Conservation (phyloP, 2,888 invertebrate species). For the Erebia palarica region DNA sequence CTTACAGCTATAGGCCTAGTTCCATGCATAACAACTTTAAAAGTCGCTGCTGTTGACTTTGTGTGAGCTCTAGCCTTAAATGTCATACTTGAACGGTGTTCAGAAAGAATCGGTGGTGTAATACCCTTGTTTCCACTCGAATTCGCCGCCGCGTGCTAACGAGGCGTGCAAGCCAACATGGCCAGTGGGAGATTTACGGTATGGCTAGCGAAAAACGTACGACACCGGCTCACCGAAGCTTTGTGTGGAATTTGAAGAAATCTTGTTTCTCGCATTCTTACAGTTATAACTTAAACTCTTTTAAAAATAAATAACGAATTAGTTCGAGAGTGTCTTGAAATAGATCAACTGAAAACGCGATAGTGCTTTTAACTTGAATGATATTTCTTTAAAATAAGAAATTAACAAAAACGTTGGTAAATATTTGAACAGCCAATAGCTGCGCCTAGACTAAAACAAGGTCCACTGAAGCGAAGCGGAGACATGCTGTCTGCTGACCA, state of each 20-base stretch:
- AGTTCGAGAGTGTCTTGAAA: background rate
- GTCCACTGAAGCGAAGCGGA: too few relatives aligned
- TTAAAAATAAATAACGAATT: background rate
- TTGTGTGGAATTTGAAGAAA: conserved; percentile 40
- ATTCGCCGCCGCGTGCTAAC: conserved; percentile 60
- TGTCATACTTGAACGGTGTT: conserved; percentile 40
- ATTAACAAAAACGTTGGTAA: background rate
- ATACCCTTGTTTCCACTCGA: conserved; percentile 42
- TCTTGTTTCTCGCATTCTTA: conserved; percentile 43
- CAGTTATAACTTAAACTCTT: background rate
- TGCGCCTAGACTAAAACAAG: too few relatives aligned
- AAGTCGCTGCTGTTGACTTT: background rate
- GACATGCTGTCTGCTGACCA: too few relatives aligned
- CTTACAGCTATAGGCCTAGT: too few relatives aligned
- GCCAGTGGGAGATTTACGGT: conserved; percentile 47
- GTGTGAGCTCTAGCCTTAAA: background rate
- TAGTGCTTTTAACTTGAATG: background rate
- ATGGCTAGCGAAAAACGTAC: conserved; percentile 47
- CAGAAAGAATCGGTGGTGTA: conserved; percentile 40
- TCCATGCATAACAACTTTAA: too few relatives aligned
- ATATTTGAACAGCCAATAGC: too few relatives aligned
- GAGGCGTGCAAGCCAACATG: conserved; percentile 47
- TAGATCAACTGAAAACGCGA: background rate
- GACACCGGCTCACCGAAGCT: conserved; percentile 43
- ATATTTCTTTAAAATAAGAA: background rate